Evolutionary conservation across 2,888 invertebrate species (phyloP), one percentile per base, ranked within the genome.

Genomic region (Coelogynopora nodosa): DNA sequence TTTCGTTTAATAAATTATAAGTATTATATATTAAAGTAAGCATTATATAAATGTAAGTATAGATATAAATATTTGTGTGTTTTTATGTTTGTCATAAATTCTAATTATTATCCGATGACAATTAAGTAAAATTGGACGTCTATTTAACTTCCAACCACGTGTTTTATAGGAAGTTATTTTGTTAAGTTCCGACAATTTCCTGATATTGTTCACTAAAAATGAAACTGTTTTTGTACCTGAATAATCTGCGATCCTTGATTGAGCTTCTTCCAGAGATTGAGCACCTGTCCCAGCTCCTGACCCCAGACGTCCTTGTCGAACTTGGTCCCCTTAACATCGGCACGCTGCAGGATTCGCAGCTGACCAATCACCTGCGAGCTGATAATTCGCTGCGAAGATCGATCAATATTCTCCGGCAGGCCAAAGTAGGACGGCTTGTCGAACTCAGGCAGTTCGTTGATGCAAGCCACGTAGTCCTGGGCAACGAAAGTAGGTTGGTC

Each of bases 391-490:
- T 97, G 96, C 94, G 95, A 95, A 5, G 96, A 95, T 85, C 95
- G 93, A 88, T 96, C 94, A 87, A 97, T 95, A 91, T 97, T 97
- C 85, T 94, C 94, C 0, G 97, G 95, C 83, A 97, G 92, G 0
- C 96, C 96, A 90, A 97, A 95, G 89, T 95, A 94, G 1, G 94
- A 93, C 0, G 96, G 95, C 18, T 94, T 92, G 91, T 97, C 96
- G 85, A 93, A 93, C 88, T 95, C 94, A 0, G 95, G 94, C 81
- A 96, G 92, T 30, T 93, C 93, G 84, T 94, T 94, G 86, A 96
- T 93, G 0, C 94, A 92, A 5, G 93, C 93, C 0, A 94, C 89
- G 89, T 94, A 94, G 84, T 95, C 95, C 94, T 95, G 91, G 23
- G 88, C 28, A 87, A n/a, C n/a, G n/a, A n/a, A n/a, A n/a, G n/a